Base-by-base conservation (phyloP, 1,140 invertebrate genomes). In the Drosophila rhopaloa region DNA sequence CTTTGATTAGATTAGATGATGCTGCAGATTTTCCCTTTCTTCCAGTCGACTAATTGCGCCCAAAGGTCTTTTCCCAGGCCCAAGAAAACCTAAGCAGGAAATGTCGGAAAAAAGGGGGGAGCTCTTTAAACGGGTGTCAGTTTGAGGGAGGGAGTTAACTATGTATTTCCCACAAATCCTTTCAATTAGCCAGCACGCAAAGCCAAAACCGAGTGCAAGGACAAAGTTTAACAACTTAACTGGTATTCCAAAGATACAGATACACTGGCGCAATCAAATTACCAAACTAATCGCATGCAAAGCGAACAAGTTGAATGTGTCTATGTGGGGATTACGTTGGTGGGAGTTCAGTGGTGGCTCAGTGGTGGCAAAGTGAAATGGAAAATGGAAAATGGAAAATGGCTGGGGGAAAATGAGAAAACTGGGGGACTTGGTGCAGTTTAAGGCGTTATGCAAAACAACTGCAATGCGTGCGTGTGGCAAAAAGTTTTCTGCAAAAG, bases 261-360 rank as follows among this genome's bases (percentile, higher is more conserved):
- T 54, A 76, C 29, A 32, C 29, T 68, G 40, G 61, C 46, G 84
- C 84, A 89, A 89, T 89, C 84, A 89, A 89, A 89, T 89, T 89
- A 89, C 84, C 54, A 89, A 89, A 89, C 85, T 89, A 89, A 89
- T 89, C 85, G 85, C 84, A 89, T 89, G 84, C 80, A 84, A 88
- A 46, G 60, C 57, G 56, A 79, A 68, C 84, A 68, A 74, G 76
- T 72, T 70, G 59, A 80, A 76, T 76, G 72, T 76, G 80, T 83
- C 75, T 68, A 61, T 76, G 65, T 46, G 76, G 79, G 79, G 82
- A 85, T 81, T 81, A 85, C 82, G 68, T 79, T 62, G 41, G 6
- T 50, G 50, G 50, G 53, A 47, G 48, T 51, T 9, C 6, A 19
- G 43, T 51, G 61, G 29, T 2, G 29, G 6, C 8, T 32, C 29